Evolutionary conservation across 2,113 vertebrate species (phyloP).

Genomic region (Peromyscus californicus): DNA sequence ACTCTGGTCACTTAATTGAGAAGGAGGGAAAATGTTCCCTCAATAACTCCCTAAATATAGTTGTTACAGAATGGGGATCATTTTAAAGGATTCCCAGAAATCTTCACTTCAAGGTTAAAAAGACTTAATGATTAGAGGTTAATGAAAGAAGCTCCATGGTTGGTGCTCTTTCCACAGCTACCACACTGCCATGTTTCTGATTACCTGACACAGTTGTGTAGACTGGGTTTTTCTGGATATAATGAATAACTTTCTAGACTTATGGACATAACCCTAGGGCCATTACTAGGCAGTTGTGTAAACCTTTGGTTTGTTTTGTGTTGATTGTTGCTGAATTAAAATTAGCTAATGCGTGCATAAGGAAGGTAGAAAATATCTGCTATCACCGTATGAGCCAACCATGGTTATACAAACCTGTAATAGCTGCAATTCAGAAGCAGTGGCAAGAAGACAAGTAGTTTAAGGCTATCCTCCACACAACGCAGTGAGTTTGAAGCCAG

Average conservation of each 20-base stretch:
- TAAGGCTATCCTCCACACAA: background rate
- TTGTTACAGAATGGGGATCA: background rate
- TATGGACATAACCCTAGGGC: background rate
- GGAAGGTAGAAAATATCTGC: background rate
- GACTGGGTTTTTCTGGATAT: background rate
- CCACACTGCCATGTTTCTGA: background rate
- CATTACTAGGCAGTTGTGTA: background rate
- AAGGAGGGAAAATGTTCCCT: background rate
- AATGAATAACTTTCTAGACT: background rate
- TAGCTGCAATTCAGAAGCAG: background rate
- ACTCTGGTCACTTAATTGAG: background rate
- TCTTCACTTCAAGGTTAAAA: background rate
- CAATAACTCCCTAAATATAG: background rate
- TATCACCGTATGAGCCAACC: background rate
- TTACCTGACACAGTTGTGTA: background rate
- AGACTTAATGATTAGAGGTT: background rate
- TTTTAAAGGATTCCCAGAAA: background rate
- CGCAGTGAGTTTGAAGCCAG: background rate
- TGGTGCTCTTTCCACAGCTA: background rate
- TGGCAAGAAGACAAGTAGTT: background rate
- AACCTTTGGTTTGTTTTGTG: background rate
- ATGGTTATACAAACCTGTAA: background rate
- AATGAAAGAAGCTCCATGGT: background rate
- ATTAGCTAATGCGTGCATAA: background rate
- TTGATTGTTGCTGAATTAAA: background rate